A percentile compares a stretch with the other conserved stretches of the same genome.
phyloP scores from a whole-genome alignment of 2,888 invertebrate species.

The Eretmocerus hayati region DNA sequence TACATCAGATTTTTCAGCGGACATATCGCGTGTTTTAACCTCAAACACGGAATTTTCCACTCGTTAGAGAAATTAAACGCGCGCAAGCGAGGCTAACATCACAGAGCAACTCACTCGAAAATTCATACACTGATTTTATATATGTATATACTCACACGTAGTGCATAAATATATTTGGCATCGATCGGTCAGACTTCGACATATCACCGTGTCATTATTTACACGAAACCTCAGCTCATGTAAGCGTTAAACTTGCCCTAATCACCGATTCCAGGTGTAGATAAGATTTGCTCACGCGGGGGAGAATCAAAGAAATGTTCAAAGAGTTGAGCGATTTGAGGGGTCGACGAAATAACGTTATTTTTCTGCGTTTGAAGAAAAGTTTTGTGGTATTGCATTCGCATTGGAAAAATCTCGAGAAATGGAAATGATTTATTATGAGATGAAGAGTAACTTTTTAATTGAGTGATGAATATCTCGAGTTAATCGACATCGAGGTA shows the following conservation, averaged over 20 bases:
- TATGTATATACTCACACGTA: background rate
- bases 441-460: no score
- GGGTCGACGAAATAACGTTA: no score
- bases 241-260: constrained; percentile 24
- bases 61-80: constrained; percentile 20
- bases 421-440: no score
- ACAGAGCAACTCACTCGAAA: background rate
- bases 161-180: background rate
- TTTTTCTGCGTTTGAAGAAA: no score
- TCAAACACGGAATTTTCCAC: constrained; percentile 9
- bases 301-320: constrained; percentile 11
- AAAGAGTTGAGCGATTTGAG: no score
- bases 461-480: no score
- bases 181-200: background rate
- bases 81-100: background rate
- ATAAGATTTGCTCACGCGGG: constrained; percentile 5
- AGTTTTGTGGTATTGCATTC: no score
- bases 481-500: no score
- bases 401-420: no score
- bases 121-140: no score
- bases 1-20: constrained; percentile 9
- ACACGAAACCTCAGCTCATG: constrained; percentile 26
- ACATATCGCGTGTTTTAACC: background rate
- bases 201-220: constrained; percentile 26
- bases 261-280: constrained; percentile 27